Evolutionary conservation across 2,888 invertebrate species (phyloP).

Genomic region (Diabrotica balteata): DNA sequence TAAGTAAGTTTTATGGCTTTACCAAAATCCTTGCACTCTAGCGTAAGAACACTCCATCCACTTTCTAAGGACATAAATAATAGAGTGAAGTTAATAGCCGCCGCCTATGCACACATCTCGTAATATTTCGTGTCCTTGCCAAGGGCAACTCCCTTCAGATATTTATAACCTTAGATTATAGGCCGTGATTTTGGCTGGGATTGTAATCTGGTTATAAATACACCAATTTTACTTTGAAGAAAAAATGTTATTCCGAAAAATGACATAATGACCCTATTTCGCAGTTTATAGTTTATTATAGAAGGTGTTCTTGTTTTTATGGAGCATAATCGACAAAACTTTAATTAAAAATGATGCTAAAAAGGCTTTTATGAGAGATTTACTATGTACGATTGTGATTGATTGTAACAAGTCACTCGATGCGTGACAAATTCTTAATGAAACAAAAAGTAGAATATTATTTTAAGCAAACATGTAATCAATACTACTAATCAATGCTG

Average conservation of each 20-base stretch:
- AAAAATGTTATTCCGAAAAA: conserved; percentile 15
- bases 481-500: too few relatives aligned
- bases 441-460: too few relatives aligned
- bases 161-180: conserved; percentile 25
- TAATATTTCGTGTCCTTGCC: conserved; percentile 20
- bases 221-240: conserved; percentile 15
- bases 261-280: conserved; percentile 6
- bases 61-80: too few relatives aligned
- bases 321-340: background rate
- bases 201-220: conserved; percentile 23
- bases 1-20: too few relatives aligned
- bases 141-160: conserved; percentile 21
- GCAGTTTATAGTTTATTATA: conserved; percentile 1
- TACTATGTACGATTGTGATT: too few relatives aligned
- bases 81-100: background rate
- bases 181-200: conserved; percentile 14
- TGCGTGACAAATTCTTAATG: too few relatives aligned
- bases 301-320: conserved; percentile 11
- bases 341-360: background rate
- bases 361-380: too few relatives aligned
- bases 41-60: too few relatives aligned
- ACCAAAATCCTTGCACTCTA: too few relatives aligned
- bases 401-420: too few relatives aligned
- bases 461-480: too few relatives aligned
- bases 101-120: background rate